These are phyloP conservation scores for Rotaria magnacalcarata DNA, from an alignment of 2,888 invertebrate genomes.

Conservation along the genomic window DNA sequence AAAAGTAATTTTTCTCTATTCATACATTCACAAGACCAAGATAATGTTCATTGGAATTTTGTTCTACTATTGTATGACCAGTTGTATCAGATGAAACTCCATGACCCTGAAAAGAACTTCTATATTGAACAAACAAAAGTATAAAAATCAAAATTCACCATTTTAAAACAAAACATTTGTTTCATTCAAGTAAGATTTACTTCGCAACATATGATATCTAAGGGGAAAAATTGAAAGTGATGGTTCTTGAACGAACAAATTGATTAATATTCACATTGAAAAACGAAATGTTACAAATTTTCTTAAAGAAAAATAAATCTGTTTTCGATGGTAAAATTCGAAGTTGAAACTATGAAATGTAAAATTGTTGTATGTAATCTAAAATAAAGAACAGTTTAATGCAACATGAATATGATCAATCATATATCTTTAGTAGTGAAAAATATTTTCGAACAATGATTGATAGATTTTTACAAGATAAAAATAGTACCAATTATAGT, in stretches of 20 bases:
- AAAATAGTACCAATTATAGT: no score
- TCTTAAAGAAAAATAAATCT: no score
- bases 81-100: conserved; percentile 32
- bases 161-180: conserved; percentile 37
- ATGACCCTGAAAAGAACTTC: background rate
- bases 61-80: conserved; percentile 33
- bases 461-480: no score
- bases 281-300: no score
- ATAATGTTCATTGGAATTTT: conserved; percentile 92
- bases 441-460: no score
- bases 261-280: no score
- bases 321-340: no score
- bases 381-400: no score
- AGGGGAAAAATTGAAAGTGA: background rate
- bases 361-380: no score
- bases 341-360: no score
- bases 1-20: conserved; percentile 50
- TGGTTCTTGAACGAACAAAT: background rate
- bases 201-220: background rate
- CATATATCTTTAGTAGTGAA: no score
- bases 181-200: background rate
- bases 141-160: background rate
- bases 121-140: background rate
- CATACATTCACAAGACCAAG: conserved; percentile 98
- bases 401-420: background rate